A percentile compares a stretch with the other conserved stretches of the same genome.
Conservation (phyloP, 2,797 vertebrate species). For the Xiphorhynchus erythropygius region DNA sequence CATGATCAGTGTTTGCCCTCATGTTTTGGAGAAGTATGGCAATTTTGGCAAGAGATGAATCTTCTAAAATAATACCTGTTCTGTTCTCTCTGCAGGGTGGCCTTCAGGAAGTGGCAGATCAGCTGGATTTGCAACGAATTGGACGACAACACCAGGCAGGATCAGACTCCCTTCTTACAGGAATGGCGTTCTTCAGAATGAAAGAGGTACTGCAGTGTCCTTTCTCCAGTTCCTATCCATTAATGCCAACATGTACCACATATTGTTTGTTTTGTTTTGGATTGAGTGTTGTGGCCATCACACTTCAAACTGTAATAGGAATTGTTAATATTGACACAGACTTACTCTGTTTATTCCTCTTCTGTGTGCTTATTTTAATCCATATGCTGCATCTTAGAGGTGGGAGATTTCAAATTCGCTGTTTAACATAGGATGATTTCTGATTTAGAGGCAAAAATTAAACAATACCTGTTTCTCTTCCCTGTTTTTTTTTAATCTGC, state of each 20-base stretch:
- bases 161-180: conserved; percentile 95
- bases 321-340: background rate
- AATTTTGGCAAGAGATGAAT: background rate
- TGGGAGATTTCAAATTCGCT: background rate
- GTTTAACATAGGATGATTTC: background rate
- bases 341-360: background rate
- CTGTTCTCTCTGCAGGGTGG: conserved; percentile 82
- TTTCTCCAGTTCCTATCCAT: background rate
- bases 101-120: conserved; percentile 97
- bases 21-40: background rate
- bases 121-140: conserved; percentile 95
- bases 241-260: background rate
- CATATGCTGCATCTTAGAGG: background rate
- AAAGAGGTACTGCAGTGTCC: conserved; percentile 85
- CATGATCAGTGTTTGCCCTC: background rate
- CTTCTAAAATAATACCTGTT: background rate
- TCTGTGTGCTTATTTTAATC: background rate
- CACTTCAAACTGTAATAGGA: background rate
- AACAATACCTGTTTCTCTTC: background rate
- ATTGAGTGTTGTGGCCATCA: background rate
- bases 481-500: conserved; percentile 1
- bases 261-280: background rate
- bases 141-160: conserved; percentile 98
- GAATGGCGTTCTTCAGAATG: conserved; percentile 99
- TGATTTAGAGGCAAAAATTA: background rate